Evolutionary conservation across 2,888 invertebrate genomes (phyloP), one percentile per base, ranked within the genome.

Genomic region (Acrobasis suavella): DNA sequence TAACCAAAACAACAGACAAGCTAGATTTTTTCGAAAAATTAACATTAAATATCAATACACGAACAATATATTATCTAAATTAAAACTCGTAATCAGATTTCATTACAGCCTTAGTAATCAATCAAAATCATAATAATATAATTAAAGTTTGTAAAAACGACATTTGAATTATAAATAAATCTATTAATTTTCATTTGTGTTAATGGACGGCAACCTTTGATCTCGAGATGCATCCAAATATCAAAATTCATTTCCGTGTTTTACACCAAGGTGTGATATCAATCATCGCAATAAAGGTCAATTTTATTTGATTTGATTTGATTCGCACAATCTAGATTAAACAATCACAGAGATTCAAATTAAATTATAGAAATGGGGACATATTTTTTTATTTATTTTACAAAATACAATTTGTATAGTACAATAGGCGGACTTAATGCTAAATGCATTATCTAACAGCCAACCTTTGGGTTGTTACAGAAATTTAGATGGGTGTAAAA

Each of bases 281-380:
- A 56, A 56, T 56, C 56, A 56, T 59, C 49, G 42, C 22, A 50
- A 50, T 16, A 50, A 59, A 59, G 58, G 50, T 50, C 50, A 59
- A 3, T 59, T 59, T 59, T 59, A 9, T 50, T 50, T 50, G 37
- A 37, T 37, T 37, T 15, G 17, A 22, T 50, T 50, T 49, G 17
- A 22, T 50, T 50, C 37, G 46, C 12, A 17, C 46, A 38, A 46
- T 46, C 58, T 46, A n/a, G 46, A 58, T 58, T 39, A 37, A 9
- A 37, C 5, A 50, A 50, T 50, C 50, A 50, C 32, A 32, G 32
- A 32, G 32, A 32, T 32, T 32, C 32, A 32, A 32, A 32, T 32
- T 32, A 32, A 32, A 17, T 50, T 9, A 12, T 37, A 37, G 37
- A 55, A 15, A 22, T n/a, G n/a, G n/a, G n/a, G n/a, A n/a, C n/a